phyloP scores from a whole-genome alignment of 2,113 vertebrate species.

The Pardalotus punctatus region DNA sequence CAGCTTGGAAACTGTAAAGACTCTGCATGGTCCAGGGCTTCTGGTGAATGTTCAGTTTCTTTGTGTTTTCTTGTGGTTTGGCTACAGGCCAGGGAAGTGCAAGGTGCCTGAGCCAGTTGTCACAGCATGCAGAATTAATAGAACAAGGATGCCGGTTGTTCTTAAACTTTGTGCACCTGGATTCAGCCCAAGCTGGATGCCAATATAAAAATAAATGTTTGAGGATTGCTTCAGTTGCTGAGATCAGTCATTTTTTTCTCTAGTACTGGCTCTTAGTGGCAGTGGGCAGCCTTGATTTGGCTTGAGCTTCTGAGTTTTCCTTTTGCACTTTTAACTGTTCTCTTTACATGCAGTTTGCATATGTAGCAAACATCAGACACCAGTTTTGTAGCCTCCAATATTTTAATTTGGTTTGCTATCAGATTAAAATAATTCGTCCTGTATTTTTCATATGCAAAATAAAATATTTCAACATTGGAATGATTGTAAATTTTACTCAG shows the following conservation, averaged over 20 bases:
- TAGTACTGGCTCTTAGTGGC: neutral
- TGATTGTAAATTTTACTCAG: neutral
- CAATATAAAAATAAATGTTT: neutral
- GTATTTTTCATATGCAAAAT: neutral
- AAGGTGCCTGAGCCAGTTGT: neutral
- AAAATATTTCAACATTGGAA: neutral
- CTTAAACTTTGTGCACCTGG: neutral
- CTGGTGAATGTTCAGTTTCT: neutral
- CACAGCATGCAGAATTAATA: neutral
- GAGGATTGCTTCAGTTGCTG: neutral
- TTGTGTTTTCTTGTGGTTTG: neutral
- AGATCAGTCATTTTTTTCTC: neutral
- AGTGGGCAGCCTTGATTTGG: neutral
- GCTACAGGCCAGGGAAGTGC: neutral
- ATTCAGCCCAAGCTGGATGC: neutral
- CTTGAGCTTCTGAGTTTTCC: neutral
- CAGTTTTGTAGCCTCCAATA: neutral
- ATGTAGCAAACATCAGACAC: neutral
- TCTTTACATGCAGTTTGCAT: neutral
- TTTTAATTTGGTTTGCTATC: neutral
- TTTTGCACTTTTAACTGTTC: neutral
- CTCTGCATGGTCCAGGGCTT: neutral
- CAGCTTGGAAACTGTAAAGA: neutral
- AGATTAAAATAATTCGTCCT: neutral
- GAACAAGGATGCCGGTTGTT: neutral